Base-by-base conservation (phyloP, 2,888 invertebrate genomes). In the Drosophila pseudotakahashii region DNA sequence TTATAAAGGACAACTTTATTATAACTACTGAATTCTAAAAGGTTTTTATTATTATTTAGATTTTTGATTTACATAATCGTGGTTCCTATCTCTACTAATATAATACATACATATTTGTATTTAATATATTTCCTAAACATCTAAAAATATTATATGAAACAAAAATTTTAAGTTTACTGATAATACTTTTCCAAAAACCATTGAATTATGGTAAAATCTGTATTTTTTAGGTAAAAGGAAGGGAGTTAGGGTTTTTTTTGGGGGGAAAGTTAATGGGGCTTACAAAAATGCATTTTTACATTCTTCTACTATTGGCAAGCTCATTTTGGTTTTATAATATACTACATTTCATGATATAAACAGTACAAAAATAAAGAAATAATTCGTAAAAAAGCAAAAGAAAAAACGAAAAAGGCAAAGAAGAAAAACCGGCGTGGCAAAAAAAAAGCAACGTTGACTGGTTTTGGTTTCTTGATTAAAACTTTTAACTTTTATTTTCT, bases 341-440 rank as follows among this genome's bases (percentile, higher is more conserved):
- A 45, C 50, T 37, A 51, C 50, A 30, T 9, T 37, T 30, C 7
- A 32, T 34, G 10, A 19, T 34, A 48, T 5, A 39, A 48, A 47
- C 47, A 66, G 16, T 36, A 30, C 10, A 14, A 53, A 39, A 47
- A 54, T 36, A 16, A 48, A 14, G 30, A 42, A 67, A 63, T 37
- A 48, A 50, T 34, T 36, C 37, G 16, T n/a, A n/a, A 41, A 26
- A 51, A 52, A 19, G 4, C 3, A 16, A 41, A 3, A 19, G 3
- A 50, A 64, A 64, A 11, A 52, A 48, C 39, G 54, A 63, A 61
- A 63, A 62, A 58, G 26, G 26, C 26, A 26, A 42, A 48, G 36
- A 57, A 61, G 45, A 48, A 66, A 82, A 71, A 66, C 68, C 75
- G 82, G 77, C 79, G 85, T 79, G 79, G 80, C 85, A 84, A 34